Evolutionary conservation across 2,113 vertebrate genomes (phyloP).

Genomic region (Lasiurus borealis): DNA sequence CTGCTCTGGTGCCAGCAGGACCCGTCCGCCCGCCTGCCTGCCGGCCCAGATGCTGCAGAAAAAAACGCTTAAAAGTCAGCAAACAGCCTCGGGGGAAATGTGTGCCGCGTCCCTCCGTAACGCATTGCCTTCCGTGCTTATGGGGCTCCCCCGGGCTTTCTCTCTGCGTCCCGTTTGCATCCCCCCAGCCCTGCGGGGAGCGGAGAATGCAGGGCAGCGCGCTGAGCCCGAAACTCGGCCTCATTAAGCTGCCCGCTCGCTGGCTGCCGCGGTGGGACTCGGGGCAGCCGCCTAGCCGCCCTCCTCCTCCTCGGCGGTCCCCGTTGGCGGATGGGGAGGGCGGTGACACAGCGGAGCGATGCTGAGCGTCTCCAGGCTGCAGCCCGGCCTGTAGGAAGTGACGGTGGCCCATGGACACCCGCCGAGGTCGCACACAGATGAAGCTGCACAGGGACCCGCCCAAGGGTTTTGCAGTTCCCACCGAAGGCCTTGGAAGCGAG

Average conservation of each 20-base stretch:
- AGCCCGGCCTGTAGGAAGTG: constrained; percentile 55
- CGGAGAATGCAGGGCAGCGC: not conserved
- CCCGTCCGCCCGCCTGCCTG: not conserved
- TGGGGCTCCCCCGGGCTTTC: constrained; percentile 50
- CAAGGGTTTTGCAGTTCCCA: constrained; percentile 78
- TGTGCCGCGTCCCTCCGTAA: constrained; percentile 54
- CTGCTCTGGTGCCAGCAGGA: constrained; percentile 25
- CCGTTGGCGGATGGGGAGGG: not conserved
- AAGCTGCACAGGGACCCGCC: constrained; percentile 76
- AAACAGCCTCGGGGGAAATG: not conserved
- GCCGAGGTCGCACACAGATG: constrained; percentile 78
- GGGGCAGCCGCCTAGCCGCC: not conserved
- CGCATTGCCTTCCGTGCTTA: constrained; percentile 41
- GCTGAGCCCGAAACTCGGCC: not conserved
- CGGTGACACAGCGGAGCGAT: constrained; percentile 68
- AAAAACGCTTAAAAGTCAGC: constrained; percentile 57
- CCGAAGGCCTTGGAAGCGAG: constrained; percentile 69
- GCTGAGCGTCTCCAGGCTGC: constrained; percentile 32
- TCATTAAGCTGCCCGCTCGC: not conserved
- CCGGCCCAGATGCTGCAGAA: constrained; percentile 30
- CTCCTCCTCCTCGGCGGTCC: not conserved
- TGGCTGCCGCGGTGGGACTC: not conserved
- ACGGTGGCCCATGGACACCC: constrained; percentile 73
- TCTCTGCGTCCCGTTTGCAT: constrained; percentile 12
- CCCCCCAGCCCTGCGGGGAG: not conserved